Percentiles rank a stretch among this genome's conserved stretches.
phyloP scores from a whole-genome alignment of 2,888 invertebrate species.

The Cylindroiulus punctatus region DNA sequence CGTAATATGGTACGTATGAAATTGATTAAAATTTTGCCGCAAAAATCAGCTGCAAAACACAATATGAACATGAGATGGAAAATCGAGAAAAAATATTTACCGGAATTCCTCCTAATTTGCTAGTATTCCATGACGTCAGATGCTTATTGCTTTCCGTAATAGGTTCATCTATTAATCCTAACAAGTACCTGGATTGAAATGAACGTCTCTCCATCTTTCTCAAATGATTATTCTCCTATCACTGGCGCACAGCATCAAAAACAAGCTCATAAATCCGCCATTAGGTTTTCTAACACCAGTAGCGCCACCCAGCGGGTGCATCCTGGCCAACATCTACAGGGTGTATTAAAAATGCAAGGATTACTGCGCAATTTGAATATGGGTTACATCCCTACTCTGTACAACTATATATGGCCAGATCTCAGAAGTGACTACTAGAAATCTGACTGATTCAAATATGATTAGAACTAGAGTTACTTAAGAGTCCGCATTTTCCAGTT shows the following conservation, averaged over 20 bases:
- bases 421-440: no score
- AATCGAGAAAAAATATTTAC: neutral
- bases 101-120: conserved; percentile 51
- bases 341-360: neutral
- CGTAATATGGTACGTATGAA: no score
- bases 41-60: no score
- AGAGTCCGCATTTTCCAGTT: no score
- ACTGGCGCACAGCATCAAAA: neutral
- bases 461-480: no score
- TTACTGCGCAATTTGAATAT: no score
- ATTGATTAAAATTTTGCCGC: no score
- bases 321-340: neutral
- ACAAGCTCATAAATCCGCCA: conserved; percentile 15
- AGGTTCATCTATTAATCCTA: conserved; percentile 50
- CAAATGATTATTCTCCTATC: neutral
- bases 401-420: no score
- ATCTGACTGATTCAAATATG: no score
- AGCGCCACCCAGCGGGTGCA: neutral
- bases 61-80: neutral
- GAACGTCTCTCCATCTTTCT: conserved; percentile 34
- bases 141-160: conserved; percentile 48
- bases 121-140: conserved; percentile 13
- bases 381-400: no score
- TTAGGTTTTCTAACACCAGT: neutral
- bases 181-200: neutral